Conservation (phyloP, 2,888 invertebrate species). For the Drosophila nr. fundita region DNA sequence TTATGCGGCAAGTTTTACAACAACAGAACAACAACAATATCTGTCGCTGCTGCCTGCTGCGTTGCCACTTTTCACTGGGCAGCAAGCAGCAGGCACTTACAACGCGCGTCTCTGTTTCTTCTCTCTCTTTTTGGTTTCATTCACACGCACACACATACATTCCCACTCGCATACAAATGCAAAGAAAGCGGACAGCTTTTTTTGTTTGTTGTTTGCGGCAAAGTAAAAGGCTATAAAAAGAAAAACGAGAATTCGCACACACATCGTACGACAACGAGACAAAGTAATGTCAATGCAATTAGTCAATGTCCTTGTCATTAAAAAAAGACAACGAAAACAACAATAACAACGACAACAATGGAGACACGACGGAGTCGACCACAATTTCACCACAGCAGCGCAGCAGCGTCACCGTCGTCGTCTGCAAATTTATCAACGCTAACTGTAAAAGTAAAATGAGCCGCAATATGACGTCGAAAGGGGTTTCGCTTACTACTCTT, state of each 20-base stretch:
- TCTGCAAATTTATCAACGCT: conserved; percentile 40
- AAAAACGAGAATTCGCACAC: conserved; percentile 53
- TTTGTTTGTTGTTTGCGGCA: conserved; percentile 62
- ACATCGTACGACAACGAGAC: conserved; percentile 27
- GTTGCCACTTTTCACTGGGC: conserved; percentile 75
- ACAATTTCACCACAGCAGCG: conserved; percentile 52
- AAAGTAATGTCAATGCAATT: conserved; percentile 82
- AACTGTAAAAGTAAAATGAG: conserved; percentile 65
- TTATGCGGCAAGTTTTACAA: conserved; percentile 33
- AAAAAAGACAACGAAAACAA: conserved; percentile 26
- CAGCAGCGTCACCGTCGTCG: conserved; percentile 2
- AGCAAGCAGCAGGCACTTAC: conserved; percentile 31
- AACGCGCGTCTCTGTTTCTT: conserved; percentile 36
- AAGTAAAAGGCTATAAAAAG: conserved; percentile 74
- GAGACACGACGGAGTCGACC: conserved; percentile 41
- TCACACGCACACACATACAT: conserved; percentile 57
- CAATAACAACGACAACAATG: conserved; percentile 11
- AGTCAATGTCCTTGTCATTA: conserved; percentile 79
- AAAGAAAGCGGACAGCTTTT: conserved; percentile 28
- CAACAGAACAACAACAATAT: conserved; percentile 19
- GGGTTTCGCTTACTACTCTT: conserved; percentile 1
- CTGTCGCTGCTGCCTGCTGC: conserved; percentile 59
- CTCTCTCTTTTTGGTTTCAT: conserved; percentile 54
- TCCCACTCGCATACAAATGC: conserved; percentile 18
- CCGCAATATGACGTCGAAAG: conserved; percentile 63